Percentiles rank a stretch among this genome's conserved stretches.
phyloP scores from a whole-genome alignment of 2,797 vertebrate species.

The Diceros bicornis region DNA sequence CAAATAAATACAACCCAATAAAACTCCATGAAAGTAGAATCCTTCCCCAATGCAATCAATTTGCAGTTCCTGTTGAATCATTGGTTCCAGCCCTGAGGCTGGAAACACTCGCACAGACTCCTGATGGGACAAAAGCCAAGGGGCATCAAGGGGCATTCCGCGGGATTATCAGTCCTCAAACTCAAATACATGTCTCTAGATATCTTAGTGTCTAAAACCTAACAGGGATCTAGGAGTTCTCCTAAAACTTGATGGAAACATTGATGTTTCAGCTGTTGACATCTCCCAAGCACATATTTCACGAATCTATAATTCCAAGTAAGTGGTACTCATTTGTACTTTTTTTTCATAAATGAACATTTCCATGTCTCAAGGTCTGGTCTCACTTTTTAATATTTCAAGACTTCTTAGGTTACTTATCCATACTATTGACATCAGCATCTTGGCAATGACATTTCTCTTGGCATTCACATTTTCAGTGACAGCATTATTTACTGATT shows the following conservation, averaged over 20 bases:
- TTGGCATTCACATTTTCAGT: accelerated
- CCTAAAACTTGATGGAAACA: neutral
- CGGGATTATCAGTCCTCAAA: neutral
- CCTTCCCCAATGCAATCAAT: neutral
- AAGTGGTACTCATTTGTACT: too few species aligned
- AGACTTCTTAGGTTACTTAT: neutral
- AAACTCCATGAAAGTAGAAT: neutral
- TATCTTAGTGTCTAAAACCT: too few species aligned
- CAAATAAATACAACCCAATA: neutral
- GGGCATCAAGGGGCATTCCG: neutral
- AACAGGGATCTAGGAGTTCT: neutral
- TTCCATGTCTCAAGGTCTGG: neutral
- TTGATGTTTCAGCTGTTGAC: accelerated
- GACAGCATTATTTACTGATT: accelerated
- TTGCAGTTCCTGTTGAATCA: neutral
- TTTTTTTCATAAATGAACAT: neutral
- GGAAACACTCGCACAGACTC: neutral
- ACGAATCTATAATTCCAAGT: neutral
- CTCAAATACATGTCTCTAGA: neutral
- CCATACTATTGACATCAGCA: accelerated
- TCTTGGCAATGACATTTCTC: too few species aligned
- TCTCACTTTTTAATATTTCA: neutral
- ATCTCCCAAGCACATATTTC: neutral
- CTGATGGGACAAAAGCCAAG: neutral
- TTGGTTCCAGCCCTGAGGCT: neutral